Percentiles rank a stretch among this genome's conserved stretches.
Conservation (phyloP, 2,888 invertebrate genomes). For the Andrena minutula region DNA sequence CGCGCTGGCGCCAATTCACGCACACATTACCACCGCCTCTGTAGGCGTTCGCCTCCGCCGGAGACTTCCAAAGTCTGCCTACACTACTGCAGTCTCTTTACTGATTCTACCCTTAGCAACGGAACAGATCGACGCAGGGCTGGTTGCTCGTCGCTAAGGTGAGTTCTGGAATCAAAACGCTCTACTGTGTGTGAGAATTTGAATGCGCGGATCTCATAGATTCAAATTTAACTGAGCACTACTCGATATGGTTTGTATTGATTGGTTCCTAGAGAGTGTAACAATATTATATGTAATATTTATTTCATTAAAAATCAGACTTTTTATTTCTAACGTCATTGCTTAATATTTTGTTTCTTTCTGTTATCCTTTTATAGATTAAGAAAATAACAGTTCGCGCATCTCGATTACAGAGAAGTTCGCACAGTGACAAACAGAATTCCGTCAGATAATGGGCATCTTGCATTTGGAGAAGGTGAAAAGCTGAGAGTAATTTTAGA, state of each 20-base stretch:
- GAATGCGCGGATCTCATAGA: no score
- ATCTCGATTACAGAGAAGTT: constrained; percentile 87
- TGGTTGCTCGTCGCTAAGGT: no score
- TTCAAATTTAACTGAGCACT: no score
- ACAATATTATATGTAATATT: constrained; percentile 11
- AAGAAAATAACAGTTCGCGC: constrained; percentile 63
- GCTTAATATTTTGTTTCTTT: constrained; percentile 62
- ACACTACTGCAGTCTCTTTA: no score
- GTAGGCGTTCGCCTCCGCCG: no score
- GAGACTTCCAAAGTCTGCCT: no score
- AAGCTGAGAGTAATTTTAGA: constrained; percentile 90
- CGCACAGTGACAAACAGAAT: constrained; percentile 91
- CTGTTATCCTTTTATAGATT: constrained; percentile 65
- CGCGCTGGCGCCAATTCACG: no score
- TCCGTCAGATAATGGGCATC: constrained; percentile 92
- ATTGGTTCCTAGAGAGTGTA: neutral
- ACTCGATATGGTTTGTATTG: neutral
- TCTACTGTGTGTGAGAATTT: no score
- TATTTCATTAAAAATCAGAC: neutral
- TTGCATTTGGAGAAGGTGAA: constrained; percentile 92
- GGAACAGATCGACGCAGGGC: no score
- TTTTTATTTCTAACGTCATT: constrained; percentile 45
- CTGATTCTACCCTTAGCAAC: no score
- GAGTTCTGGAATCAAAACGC: no score
- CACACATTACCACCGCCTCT: no score